phyloP scores from a whole-genome alignment of 2,113 vertebrate genomes.

The Passer montanus region DNA sequence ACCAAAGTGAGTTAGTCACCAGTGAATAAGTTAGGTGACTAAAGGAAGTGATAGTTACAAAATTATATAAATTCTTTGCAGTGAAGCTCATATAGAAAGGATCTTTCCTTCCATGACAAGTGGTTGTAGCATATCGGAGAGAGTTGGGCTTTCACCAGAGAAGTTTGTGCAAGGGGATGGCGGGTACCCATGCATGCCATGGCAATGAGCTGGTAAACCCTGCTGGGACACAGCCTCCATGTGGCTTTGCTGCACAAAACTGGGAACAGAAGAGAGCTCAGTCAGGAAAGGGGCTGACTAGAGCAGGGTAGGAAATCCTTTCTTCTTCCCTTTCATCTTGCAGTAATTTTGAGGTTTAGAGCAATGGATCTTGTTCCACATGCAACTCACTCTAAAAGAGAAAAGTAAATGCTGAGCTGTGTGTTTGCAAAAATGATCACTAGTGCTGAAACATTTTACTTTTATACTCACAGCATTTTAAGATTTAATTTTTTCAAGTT shows the following conservation, averaged over 20 bases:
- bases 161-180: accelerated
- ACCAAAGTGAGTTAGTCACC: neutral
- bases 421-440: neutral
- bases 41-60: neutral
- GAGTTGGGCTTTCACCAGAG: neutral
- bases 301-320: neutral
- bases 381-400: neutral
- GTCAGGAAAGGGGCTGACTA: neutral
- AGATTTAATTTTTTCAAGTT: neutral
- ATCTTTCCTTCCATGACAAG: neutral
- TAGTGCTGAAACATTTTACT: neutral
- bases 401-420: neutral
- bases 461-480: neutral
- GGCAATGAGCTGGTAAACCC: neutral
- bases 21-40: neutral
- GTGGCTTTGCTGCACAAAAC: neutral
- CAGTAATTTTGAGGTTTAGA: neutral
- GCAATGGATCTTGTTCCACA: neutral
- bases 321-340: neutral
- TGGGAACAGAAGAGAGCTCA: accelerated
- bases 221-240: neutral
- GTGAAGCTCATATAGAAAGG: neutral
- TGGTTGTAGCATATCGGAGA: neutral
- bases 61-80: neutral
- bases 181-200: accelerated